Evolutionary conservation across 1,140 invertebrate species (phyloP).

Genomic region (Leguminivora glycinivorella): DNA sequence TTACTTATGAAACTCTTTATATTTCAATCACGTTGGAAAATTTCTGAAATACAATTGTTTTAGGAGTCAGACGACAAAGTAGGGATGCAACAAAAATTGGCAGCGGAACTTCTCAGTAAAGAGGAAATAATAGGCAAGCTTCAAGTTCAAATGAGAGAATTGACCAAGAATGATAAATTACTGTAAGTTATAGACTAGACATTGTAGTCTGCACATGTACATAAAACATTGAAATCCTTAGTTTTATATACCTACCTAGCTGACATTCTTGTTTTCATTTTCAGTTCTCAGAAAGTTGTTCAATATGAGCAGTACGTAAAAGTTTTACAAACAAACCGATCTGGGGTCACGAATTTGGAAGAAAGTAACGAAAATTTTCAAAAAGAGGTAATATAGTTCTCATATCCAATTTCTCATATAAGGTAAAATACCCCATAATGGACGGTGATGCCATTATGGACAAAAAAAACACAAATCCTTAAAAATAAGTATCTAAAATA

Average conservation of each 20-base stretch:
- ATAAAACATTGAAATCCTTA: not conserved
- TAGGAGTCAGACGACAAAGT: slow-evolving; percentile 69
- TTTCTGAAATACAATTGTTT: slow-evolving; percentile 33
- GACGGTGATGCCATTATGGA: too few relatives aligned
- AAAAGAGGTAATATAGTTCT: slow-evolving; percentile 61
- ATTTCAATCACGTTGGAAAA: not conserved
- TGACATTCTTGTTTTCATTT: slow-evolving; percentile 31
- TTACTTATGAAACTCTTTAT: not conserved
- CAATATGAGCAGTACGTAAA: slow-evolving; percentile 69
- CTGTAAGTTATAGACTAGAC: slow-evolving; percentile 47
- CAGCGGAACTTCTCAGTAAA: slow-evolving; percentile 63
- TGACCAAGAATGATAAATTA: slow-evolving; percentile 67
- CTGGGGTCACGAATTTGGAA: slow-evolving; percentile 50
- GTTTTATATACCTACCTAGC: not conserved
- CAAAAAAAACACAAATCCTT: too few relatives aligned
- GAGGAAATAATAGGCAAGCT: slow-evolving; percentile 69
- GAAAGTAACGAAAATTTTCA: slow-evolving; percentile 66
- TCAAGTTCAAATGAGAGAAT: slow-evolving; percentile 66
- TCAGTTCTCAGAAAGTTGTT: slow-evolving; percentile 68
- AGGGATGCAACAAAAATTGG: slow-evolving; percentile 68
- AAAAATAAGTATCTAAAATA: too few relatives aligned
- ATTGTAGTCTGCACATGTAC: not conserved
- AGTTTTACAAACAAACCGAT: slow-evolving; percentile 56
- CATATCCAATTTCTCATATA: not conserved
- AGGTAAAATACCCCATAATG: too few relatives aligned